These are phyloP conservation scores for Serranus cabrilla DNA, from an alignment of 2,797 vertebrate genomes.

Conservation along the genomic window DNA sequence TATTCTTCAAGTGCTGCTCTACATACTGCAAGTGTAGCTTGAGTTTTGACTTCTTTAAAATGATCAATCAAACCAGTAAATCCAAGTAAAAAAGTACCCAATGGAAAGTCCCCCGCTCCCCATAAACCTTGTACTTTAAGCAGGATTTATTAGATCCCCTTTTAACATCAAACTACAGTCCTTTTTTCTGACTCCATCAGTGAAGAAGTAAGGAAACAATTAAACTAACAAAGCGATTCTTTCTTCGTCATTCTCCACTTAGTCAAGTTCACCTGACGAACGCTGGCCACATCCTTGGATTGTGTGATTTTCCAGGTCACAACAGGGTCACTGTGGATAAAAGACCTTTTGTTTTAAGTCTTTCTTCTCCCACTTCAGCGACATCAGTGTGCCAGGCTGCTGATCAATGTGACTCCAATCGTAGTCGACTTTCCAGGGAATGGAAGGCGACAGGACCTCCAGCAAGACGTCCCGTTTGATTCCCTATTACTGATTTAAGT, in stretches of 20 bases:
- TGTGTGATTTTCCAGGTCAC: slow-evolving; percentile 36
- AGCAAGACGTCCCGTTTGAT: slow-evolving; percentile 42
- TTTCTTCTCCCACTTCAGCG: slow-evolving; percentile 14
- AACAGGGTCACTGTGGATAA: slow-evolving; percentile 38
- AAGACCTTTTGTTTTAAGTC: slow-evolving; percentile 46
- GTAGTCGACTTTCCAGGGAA: slow-evolving; percentile 19
- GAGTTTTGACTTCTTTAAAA: no score
- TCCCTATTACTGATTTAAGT: slow-evolving; percentile 47
- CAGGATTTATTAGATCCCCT: neutral
- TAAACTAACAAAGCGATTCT: slow-evolving; percentile 20
- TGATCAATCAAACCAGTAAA: neutral
- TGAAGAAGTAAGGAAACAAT: slow-evolving; percentile 38
- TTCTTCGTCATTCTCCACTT: slow-evolving; percentile 16
- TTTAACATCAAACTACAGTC: neutral
- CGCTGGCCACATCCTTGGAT: slow-evolving; percentile 47
- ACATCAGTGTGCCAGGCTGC: slow-evolving; percentile 27
- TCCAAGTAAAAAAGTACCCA: neutral
- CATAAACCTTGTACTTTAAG: neutral
- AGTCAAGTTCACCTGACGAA: slow-evolving; percentile 43
- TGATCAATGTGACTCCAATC: slow-evolving; percentile 35
- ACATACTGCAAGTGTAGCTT: no score
- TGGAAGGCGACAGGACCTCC: slow-evolving; percentile 41
- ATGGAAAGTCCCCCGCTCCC: neutral
- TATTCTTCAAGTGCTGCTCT: no score
- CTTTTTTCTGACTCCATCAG: slow-evolving; percentile 8